Conservation (phyloP, 2,113 vertebrate species). For the Abramis brama region DNA sequence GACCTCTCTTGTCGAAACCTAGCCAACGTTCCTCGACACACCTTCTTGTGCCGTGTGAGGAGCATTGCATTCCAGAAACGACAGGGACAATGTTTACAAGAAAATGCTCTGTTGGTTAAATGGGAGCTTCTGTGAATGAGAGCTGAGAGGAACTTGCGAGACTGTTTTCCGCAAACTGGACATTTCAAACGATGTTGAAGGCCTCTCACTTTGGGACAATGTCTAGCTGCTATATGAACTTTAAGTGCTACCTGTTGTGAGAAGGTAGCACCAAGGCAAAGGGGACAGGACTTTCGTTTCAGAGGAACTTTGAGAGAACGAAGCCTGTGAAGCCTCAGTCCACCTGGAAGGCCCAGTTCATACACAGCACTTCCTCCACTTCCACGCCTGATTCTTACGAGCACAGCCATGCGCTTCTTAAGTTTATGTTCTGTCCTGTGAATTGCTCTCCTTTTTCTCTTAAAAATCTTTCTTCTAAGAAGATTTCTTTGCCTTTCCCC, state of each 20-base stretch:
- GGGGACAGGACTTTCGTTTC: constrained; percentile 78
- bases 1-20: constrained; percentile 67
- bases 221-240: constrained; percentile 78
- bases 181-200: constrained; percentile 85
- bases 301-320: constrained; percentile 76
- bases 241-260: constrained; percentile 77
- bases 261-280: constrained; percentile 77
- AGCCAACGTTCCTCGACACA: constrained; percentile 73
- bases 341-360: constrained; percentile 75
- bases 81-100: constrained; percentile 74
- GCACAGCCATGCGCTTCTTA: constrained; percentile 74
- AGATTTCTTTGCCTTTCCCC: constrained; percentile 62
- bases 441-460: constrained; percentile 69
- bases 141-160: constrained; percentile 83
- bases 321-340: constrained; percentile 73
- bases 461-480: constrained; percentile 62
- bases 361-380: constrained; percentile 67
- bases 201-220: constrained; percentile 71
- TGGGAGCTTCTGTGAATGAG: constrained; percentile 84
- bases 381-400: constrained; percentile 74
- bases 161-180: constrained; percentile 88
- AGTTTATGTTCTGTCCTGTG: constrained; percentile 66
- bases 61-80: constrained; percentile 80
- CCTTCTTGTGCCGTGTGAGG: constrained; percentile 76
- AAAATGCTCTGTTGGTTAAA: constrained; percentile 76